Evolutionary conservation across 2,113 vertebrate genomes (phyloP), one percentile per base, ranked within the genome.

Genomic region (Equus przewalskii): DNA sequence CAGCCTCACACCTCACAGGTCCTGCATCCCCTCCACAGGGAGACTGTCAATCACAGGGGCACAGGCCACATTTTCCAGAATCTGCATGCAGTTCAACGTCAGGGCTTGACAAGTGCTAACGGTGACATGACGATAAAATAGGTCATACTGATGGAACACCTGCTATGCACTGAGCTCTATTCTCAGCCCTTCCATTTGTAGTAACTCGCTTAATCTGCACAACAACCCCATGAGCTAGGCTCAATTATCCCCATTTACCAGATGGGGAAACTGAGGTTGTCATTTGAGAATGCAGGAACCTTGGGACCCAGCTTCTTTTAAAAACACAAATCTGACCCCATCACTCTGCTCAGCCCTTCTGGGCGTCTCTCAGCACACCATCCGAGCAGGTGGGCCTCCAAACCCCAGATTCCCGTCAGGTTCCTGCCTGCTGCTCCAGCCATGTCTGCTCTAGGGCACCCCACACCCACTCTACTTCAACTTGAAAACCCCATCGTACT

Each of bases 91-190:
- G 14, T n/a, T n/a, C 26, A 28, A 54, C 56, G 7, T 7, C 26
- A 5, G 33, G 51, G 21, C 54, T 73, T 11, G 24, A 13, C 36
- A 22, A 60, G 2, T 0, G 16, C 21, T 11, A 30, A 36, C 28
- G 33, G 46, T 1, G 21, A 60, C 26, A 54, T 0, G 4, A 33
- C 7, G 6, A 41, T 22, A 6, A 58, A 72, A 24, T 5, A 7
- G 62, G 44, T 44, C 30, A 1, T 3, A 6, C 0, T 10, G 33
- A 7, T 7, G 12, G 36, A 4, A 4, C 6, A 1, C 41, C 26
- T 28, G 4, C 7, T 2, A 0, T 0, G 13, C 56, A 24, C 46
- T 15, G 44, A 46, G 4, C 54, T 10, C 46, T 3, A 0, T 69
- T 21, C 46, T 11, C 16, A 58, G 56, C 30, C 5, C 4, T 36